Evolutionary conservation across 2,113 vertebrate species (phyloP).

Genomic region (Rissa tridactyla): DNA sequence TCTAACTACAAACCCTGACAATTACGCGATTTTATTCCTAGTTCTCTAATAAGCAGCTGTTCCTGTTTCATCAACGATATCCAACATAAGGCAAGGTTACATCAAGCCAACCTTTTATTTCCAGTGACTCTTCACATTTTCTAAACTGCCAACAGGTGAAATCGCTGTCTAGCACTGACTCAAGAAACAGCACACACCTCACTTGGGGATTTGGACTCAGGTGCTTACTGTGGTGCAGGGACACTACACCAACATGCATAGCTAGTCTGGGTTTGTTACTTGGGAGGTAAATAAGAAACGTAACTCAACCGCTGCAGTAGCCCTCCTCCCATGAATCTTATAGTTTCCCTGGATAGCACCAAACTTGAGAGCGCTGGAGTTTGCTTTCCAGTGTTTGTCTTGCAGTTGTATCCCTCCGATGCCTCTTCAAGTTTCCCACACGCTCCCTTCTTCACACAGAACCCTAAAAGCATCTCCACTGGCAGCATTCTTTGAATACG

Average conservation of each 20-base stretch:
- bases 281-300: neutral
- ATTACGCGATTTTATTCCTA: neutral
- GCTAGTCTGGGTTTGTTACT: neutral
- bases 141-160: neutral
- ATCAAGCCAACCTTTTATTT: neutral
- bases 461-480: neutral
- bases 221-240: neutral
- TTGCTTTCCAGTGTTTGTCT: neutral
- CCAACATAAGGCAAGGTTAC: neutral
- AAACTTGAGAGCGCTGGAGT: neutral
- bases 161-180: neutral
- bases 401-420: neutral
- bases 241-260: neutral
- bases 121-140: neutral
- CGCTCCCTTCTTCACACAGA: neutral
- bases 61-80: neutral
- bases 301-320: neutral
- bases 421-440: neutral
- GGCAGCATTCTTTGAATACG: neutral
- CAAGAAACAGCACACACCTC: neutral
- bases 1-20: neutral
- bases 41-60: neutral
- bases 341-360: neutral
- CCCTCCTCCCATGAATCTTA: neutral
- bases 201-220: neutral